Base-by-base conservation (phyloP, 2,113 vertebrate genomes). In the Sitta europaea region DNA sequence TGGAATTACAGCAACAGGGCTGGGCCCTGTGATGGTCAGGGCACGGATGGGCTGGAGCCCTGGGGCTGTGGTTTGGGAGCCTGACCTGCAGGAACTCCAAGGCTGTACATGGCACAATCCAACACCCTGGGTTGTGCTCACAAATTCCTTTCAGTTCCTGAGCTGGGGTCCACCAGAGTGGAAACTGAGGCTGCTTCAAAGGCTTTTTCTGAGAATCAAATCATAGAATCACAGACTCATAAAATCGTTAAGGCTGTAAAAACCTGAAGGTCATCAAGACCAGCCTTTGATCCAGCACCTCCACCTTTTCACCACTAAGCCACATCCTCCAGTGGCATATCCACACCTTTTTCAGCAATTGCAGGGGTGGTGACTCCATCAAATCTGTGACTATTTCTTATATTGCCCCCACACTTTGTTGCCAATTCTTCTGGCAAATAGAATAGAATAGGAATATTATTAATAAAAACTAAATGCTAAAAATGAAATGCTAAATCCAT, bases 81-180 rank as follows among this genome's bases (percentile, higher is more conserved):
- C 1, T n/a, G 73, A 25, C 12, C 42, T 14, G 3, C 54, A 84
- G 50, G 62, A 86, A 22, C 7, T 12, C 23, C 35, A 23, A 20
- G 58, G 36, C 20, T 59, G 14, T 5, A 40, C 3, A 0, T 3
- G 57, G 18, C 27, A 50, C 33, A 86, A 55, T 16, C 24, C 36
- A 31, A 1, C 7, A 21, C 2, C 0, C 10, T 6, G 11, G 59
- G 14, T 55, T 50, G 9, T 2, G 27, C 14, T 50, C 43, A 70
- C 6, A 40, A 54, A 40, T 51, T 51, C 55, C 38, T 66, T 50
- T 58, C 29, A 31, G 23, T 28, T 87, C 36, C 42, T 17, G 13
- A 47, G 29, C 2, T 33, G 12, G 11, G 7, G 8, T n/a, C 54
- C n/a, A 28, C 11, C 82, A 14, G 17, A 9, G 18, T 25, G 27